Evolutionary conservation across 2,888 invertebrate species (phyloP).

Genomic region (Sthenelais limicola): DNA sequence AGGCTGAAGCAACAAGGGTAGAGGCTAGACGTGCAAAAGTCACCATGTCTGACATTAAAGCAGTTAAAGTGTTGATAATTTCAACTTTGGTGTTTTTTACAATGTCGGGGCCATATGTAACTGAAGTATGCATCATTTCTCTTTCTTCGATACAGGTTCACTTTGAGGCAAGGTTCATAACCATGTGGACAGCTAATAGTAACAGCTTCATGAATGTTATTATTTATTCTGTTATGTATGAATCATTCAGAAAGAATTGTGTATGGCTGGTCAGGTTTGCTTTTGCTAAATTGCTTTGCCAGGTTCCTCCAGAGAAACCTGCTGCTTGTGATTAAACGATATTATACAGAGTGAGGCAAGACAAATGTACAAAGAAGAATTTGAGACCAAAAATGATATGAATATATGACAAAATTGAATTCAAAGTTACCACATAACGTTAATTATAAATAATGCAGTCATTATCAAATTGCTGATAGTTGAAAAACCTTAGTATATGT

Average conservation of each 20-base stretch:
- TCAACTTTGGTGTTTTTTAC: slow-evolving; percentile 53
- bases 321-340: too few species aligned
- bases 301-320: neutral
- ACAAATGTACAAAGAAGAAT: too few species aligned
- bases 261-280: neutral
- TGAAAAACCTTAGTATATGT: too few species aligned
- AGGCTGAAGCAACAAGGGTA: neutral
- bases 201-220: slow-evolving; percentile 44
- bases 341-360: too few species aligned
- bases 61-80: slow-evolving; percentile 50
- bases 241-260: slow-evolving; percentile 35
- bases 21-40: neutral
- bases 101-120: slow-evolving; percentile 56
- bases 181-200: slow-evolving; percentile 43
- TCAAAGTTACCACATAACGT: too few species aligned
- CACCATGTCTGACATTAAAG: slow-evolving; percentile 43
- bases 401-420: too few species aligned
- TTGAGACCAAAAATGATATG: too few species aligned
- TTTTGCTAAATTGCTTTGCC: neutral
- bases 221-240: slow-evolving; percentile 43
- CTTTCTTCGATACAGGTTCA: too few species aligned
- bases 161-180: slow-evolving; percentile 27
- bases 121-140: too few species aligned
- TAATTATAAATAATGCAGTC: too few species aligned
- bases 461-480: too few species aligned